Conservation (phyloP, 2,797 vertebrate species). For the Microctenopoma stevenorrisi region DNA sequence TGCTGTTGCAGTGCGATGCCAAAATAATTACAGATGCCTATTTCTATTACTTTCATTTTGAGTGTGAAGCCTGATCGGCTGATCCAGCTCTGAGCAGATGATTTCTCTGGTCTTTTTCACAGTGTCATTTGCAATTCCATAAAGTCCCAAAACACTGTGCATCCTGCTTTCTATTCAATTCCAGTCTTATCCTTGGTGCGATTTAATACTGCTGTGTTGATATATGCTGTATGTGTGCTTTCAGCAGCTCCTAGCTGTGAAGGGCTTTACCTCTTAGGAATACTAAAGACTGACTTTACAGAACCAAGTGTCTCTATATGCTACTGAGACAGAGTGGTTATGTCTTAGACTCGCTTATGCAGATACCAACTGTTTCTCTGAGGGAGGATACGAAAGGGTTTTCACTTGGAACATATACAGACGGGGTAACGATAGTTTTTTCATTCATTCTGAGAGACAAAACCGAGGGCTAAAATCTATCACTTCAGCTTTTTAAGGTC, state of each 20-base stretch:
- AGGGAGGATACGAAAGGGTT: not conserved
- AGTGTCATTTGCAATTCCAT: constrained; percentile 59
- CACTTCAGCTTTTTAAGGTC: not conserved
- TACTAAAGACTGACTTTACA: constrained; percentile 65
- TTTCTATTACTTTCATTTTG: constrained; percentile 38
- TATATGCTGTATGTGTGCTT: constrained; percentile 64
- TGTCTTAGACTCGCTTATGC: constrained; percentile 30
- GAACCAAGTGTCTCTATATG: constrained; percentile 29
- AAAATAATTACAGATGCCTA: constrained; percentile 5
- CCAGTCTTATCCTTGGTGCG: constrained; percentile 70
- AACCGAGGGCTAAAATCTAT: not conserved
- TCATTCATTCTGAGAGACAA: not conserved
- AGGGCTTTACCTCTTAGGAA: constrained; percentile 62
- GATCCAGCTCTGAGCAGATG: constrained; percentile 24
- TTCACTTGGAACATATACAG: not conserved
- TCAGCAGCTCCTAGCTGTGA: constrained; percentile 48
- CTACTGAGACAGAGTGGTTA: constrained; percentile 10
- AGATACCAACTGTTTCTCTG: constrained; percentile 30
- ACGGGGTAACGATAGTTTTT: not conserved
- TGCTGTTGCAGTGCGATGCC: constrained; percentile 1
- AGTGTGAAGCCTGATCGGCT: constrained; percentile 16
- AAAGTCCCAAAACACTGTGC: constrained; percentile 51
- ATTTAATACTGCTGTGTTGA: constrained; percentile 69
- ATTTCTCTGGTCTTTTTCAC: constrained; percentile 42
- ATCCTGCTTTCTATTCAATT: constrained; percentile 69